Evolutionary conservation across 1,140 invertebrate genomes (phyloP).

Genomic region (Myzus persicae): DNA sequence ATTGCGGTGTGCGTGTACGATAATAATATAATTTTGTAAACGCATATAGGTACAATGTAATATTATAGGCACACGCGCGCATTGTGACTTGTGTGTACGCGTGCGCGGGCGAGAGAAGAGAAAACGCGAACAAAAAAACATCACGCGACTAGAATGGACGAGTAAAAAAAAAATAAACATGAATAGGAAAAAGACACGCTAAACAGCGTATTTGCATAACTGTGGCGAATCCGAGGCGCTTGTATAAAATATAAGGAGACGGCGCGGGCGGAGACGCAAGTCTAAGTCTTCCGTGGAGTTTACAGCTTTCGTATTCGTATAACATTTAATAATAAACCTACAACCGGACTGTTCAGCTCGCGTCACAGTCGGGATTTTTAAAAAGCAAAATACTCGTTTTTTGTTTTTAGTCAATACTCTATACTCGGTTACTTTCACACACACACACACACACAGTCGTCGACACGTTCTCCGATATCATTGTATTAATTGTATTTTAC

Average conservation of each 20-base stretch:
- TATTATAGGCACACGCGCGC: not conserved
- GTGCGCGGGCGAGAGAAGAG: not conserved
- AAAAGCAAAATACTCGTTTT: not conserved
- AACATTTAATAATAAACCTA: not conserved
- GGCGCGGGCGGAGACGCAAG: not conserved
- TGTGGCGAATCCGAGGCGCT: not conserved
- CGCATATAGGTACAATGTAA: not conserved
- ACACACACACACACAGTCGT: not conserved
- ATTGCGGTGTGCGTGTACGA: not conserved
- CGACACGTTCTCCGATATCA: not conserved
- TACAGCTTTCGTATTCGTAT: not conserved
- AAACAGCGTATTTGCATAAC: constrained; percentile 40
- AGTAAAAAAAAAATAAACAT: not conserved
- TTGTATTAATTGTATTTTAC: not conserved
- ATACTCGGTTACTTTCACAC: not conserved
- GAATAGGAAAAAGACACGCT: not conserved
- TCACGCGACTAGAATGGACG: not conserved
- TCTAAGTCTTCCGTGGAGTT: not conserved
- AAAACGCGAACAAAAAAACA: not conserved
- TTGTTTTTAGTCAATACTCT: not conserved
- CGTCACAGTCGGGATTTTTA: not conserved
- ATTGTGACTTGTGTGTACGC: not conserved
- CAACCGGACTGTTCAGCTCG: not conserved
- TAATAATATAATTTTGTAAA: not conserved
- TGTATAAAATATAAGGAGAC: not conserved